Base-by-base conservation (phyloP, 2,888 invertebrate species). In the Mimumesa dahlbomi region DNA sequence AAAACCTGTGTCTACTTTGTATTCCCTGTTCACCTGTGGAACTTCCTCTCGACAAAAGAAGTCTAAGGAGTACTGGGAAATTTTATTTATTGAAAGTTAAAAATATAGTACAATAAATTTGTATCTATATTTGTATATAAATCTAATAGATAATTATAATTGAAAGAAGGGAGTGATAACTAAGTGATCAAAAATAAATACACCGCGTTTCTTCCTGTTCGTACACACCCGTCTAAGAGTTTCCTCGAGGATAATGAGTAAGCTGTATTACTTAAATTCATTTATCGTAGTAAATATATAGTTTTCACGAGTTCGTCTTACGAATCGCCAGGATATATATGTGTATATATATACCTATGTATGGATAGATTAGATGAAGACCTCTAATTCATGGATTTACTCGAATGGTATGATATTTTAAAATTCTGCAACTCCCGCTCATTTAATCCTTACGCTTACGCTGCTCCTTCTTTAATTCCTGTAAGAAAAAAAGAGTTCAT, bases 341-440 rank as follows among this genome's bases (percentile, higher is more conserved):
- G 74, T 79, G 77, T 82, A 77, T 73, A 65, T 70, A 59, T 77
- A 77, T 71, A 79, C 78, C 71, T 84, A 85, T 78, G 76, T 83
- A 86, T 84, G 81, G 81, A 83, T 87, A 87, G 83, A 84, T 86
- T 87, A 84, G 83, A 88, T 87, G 88, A 87, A 89, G 88, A 88
- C 89, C 85, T 86, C 85, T 89, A 88, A 77, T 82, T 87, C 81
- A 86, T 88, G 87, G 87, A 87, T 89, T 88, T 87, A 85, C 79
- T 87, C 81, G 75, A 87, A 85, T 84, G 82, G 72, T 79, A 71
- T 74, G 61, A 79, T 71, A 76, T 72, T 77, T 77, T 75, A 65
- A 67, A 63, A 57, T 76, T 66, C 38, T 42, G 36, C 61, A 40
- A n/a, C 31, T 21, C 56, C 13, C 19, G 0, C 18, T 7, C 22